Conservation (phyloP, 2,888 invertebrate species). For the Acronicta leporina region DNA sequence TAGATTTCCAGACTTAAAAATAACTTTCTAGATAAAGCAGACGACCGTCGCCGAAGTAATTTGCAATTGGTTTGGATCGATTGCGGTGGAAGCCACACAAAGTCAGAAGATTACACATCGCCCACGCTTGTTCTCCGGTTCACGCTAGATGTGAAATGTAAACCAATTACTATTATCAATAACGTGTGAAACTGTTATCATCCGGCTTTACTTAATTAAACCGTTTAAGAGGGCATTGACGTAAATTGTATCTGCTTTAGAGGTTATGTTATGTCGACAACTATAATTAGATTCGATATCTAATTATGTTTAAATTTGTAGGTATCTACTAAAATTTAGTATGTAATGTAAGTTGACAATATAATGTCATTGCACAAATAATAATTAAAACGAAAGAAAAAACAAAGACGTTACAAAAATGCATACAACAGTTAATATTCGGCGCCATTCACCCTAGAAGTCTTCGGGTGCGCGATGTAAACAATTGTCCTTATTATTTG, state of each 20-base stretch:
- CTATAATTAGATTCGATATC: slow-evolving; percentile 22
- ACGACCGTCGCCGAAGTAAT: slow-evolving; percentile 25
- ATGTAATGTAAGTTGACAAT: too few species aligned
- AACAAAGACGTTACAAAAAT: too few species aligned
- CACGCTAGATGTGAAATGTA: slow-evolving; percentile 26
- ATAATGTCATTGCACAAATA: too few species aligned
- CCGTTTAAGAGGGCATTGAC: slow-evolving; percentile 67
- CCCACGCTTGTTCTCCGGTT: slow-evolving; percentile 23
- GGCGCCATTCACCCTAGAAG: too few species aligned
- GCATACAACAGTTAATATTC: too few species aligned
- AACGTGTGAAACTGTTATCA: slow-evolving; percentile 46
- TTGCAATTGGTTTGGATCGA: slow-evolving; percentile 30
- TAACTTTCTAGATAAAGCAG: slow-evolving; percentile 39
- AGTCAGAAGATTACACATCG: slow-evolving; percentile 15
- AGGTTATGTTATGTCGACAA: slow-evolving; percentile 34
- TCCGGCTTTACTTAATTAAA: slow-evolving; percentile 54
- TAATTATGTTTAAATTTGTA: too few species aligned
- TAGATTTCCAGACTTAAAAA: slow-evolving; percentile 31
- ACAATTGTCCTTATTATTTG: not conserved
- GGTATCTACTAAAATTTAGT: too few species aligned
- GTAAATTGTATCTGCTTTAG: slow-evolving; percentile 53
- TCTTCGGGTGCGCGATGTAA: too few species aligned
- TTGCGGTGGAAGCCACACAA: slow-evolving; percentile 38
- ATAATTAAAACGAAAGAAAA: too few species aligned
- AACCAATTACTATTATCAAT: slow-evolving; percentile 35